A percentile compares a stretch with the other conserved stretches of the same genome.
phyloP scores from a whole-genome alignment of 2,797 vertebrate genomes.

The Buceros bicornis region DNA sequence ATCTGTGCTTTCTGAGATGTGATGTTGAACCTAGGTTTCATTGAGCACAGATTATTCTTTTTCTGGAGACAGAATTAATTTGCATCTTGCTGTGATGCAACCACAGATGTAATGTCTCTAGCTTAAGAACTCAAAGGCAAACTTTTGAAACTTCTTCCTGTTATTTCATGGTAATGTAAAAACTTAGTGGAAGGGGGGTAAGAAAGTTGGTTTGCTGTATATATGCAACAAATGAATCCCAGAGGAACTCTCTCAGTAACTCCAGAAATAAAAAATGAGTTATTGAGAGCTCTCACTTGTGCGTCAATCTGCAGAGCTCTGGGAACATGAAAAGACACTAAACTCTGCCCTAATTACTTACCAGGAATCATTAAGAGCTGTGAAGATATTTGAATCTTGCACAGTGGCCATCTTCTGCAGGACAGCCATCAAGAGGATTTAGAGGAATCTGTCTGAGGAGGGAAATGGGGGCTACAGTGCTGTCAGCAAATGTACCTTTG shows the following conservation, averaged over 20 bases:
- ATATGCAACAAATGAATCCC: neutral
- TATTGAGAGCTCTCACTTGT: neutral
- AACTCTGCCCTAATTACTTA: neutral
- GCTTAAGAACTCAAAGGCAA: neutral
- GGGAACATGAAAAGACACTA: neutral
- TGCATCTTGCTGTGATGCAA: neutral
- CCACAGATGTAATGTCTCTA: neutral
- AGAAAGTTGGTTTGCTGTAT: neutral
- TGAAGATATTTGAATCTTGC: neutral
- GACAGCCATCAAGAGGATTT: neutral
- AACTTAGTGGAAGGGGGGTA: too few relatives aligned
- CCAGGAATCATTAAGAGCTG: neutral
- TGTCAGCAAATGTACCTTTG: neutral
- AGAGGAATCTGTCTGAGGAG: neutral
- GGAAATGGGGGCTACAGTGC: neutral
- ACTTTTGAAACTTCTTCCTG: neutral
- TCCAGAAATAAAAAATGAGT: neutral
- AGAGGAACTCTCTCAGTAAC: neutral
- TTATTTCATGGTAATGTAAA: neutral
- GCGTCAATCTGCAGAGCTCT: neutral
- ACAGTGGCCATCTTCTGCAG: rapidly evolving
- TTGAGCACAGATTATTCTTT: neutral
- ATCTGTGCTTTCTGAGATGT: neutral
- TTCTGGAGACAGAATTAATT: neutral
- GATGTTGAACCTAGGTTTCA: neutral